These are phyloP conservation scores for Drosophila pseudoananassae DNA, from an alignment of 1,140 invertebrate genomes.

Conservation along the genomic window DNA sequence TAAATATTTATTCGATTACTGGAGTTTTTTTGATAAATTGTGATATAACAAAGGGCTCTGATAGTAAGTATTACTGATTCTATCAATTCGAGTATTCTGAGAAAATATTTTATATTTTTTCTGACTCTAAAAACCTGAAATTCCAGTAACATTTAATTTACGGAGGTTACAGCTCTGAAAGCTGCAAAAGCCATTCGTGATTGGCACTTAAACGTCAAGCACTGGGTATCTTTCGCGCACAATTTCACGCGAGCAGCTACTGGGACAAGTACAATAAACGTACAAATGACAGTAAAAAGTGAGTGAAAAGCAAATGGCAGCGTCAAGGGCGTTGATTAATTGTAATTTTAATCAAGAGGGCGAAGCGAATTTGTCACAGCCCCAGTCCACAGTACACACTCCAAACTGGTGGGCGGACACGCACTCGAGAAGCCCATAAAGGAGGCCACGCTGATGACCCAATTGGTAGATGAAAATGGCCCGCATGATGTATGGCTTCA, in stretches of 20 bases:
- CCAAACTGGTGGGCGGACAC: background rate
- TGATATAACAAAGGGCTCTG: background rate
- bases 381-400: background rate
- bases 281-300: constrained; percentile 38
- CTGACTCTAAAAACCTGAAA: background rate
- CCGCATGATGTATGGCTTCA: constrained; percentile 48
- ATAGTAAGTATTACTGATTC: too few relatives aligned
- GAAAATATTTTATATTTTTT: too few relatives aligned
- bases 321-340: constrained; percentile 61
- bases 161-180: constrained; percentile 1
- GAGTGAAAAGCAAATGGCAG: constrained; percentile 42
- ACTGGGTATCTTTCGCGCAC: constrained; percentile 8
- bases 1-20: constrained; percentile 29
- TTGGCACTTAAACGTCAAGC: constrained; percentile 37
- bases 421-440: constrained; percentile 24
- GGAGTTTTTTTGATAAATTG: background rate
- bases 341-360: constrained; percentile 60
- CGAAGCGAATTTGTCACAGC: constrained; percentile 36
- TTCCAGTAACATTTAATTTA: constrained; percentile 23
- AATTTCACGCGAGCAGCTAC: background rate
- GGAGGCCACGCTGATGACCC: constrained; percentile 47
- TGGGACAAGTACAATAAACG: constrained; percentile 34
- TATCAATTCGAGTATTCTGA: too few relatives aligned
- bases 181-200: constrained; percentile 28
- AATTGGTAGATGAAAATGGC: constrained; percentile 59